phyloP scores from a whole-genome alignment of 2,888 invertebrate genomes.

The Eupithecia insigniata region DNA sequence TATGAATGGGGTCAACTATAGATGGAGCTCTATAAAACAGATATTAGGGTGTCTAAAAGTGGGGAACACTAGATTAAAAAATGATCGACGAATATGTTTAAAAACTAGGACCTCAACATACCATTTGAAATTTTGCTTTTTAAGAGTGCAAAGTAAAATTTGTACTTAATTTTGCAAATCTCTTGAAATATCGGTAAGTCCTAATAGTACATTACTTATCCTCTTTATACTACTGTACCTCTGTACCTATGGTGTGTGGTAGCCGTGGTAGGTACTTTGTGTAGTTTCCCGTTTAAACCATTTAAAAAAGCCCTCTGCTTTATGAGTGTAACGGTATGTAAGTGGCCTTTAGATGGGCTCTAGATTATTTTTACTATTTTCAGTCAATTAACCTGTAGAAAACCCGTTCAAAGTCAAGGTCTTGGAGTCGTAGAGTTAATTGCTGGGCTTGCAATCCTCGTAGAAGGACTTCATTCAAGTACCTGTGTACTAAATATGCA shows the following conservation, averaged over 20 bases:
- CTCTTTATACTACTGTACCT: neutral
- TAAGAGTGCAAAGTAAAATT: too few relatives aligned
- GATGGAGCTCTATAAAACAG: neutral
- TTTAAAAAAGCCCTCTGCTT: neutral
- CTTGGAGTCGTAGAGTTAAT: neutral
- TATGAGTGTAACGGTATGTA: neutral
- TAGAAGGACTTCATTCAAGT: neutral
- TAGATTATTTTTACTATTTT: neutral
- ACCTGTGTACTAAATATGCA: neutral
- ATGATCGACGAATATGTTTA: too few relatives aligned
- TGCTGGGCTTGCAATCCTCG: constrained; percentile 5
- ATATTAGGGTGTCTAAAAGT: too few relatives aligned
- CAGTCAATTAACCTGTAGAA: neutral
- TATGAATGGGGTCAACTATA: neutral
- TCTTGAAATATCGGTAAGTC: too few relatives aligned
- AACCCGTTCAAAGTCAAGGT: constrained; percentile 24
- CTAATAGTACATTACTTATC: too few relatives aligned
- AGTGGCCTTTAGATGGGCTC: neutral
- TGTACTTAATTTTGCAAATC: too few relatives aligned
- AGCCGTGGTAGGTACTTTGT: neutral
- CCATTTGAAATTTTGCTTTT: too few relatives aligned
- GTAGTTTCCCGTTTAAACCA: neutral
- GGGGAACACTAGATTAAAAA: too few relatives aligned
- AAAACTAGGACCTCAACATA: too few relatives aligned
- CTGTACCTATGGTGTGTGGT: neutral